phyloP scores from a whole-genome alignment of 2,888 invertebrate genomes.

The Tribolium freemani region DNA sequence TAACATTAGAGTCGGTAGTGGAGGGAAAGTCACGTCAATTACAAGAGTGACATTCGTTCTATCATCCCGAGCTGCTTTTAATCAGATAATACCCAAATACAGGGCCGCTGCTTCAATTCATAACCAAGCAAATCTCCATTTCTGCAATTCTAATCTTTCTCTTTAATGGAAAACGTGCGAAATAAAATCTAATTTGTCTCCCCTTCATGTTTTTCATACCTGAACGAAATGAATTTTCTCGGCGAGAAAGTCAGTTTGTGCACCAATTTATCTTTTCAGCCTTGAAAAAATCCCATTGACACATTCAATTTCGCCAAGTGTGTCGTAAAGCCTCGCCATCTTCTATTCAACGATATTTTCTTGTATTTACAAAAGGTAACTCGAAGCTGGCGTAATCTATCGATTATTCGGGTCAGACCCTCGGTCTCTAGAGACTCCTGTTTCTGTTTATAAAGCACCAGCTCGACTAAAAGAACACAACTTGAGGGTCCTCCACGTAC shows the following conservation, averaged over 20 bases:
- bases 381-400: constrained; percentile 56
- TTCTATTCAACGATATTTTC: constrained; percentile 22
- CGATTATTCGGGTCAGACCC: constrained; percentile 63
- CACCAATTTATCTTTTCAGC: constrained; percentile 61
- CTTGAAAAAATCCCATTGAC: constrained; percentile 61
- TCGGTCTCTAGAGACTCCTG: constrained; percentile 61
- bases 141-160: constrained; percentile 50
- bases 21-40: constrained; percentile 49
- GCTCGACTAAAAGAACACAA: constrained; percentile 60
- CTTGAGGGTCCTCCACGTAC: constrained; percentile 54
- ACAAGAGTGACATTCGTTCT: constrained; percentile 20
- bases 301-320: constrained; percentile 63
- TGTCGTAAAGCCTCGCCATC: constrained; percentile 42
- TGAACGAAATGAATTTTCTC: constrained; percentile 56
- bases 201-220: constrained; percentile 54
- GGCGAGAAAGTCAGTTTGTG: constrained; percentile 52
- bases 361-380: constrained; percentile 4
- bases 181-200: constrained; percentile 60
- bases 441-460: constrained; percentile 61
- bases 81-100: too few species aligned
- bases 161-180: constrained; percentile 55
- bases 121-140: constrained; percentile 42
- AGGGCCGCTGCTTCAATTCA: constrained; percentile 21
- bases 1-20: constrained; percentile 53
- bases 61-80: background rate